Percentiles rank a stretch among this genome's conserved stretches.
Evolutionary conservation across 1,140 invertebrate species (phyloP).

Genomic region (Ips nitidus): DNA sequence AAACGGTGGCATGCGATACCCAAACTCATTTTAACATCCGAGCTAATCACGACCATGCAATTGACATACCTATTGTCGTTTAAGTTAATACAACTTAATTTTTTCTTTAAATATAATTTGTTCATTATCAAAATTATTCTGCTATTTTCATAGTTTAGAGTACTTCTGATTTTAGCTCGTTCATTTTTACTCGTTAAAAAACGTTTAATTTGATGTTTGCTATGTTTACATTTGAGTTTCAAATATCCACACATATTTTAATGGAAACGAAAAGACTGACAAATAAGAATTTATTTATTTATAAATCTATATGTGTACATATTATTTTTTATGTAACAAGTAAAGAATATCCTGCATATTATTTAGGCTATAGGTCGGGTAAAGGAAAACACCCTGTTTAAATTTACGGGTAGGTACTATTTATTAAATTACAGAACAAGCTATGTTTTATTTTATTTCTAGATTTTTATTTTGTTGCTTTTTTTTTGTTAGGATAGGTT

Average conservation of each 20-base stretch:
- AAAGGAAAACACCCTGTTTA: conserved; percentile 37
- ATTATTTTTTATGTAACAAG: conserved; percentile 13
- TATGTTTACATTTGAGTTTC: too few species aligned
- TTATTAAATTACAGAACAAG: conserved; percentile 6
- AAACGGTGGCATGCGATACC: conserved; percentile 4
- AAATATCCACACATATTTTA: conserved; percentile 33
- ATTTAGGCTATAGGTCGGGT: conserved; percentile 35
- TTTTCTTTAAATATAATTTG: too few species aligned
- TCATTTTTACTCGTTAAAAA: too few species aligned
- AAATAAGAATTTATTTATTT: conserved; percentile 37
- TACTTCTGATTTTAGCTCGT: too few species aligned
- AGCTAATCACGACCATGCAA: conserved; percentile 22
- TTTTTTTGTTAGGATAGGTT: conserved; percentile 18
- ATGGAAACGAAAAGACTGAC: conserved; percentile 39
- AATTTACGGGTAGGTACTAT: conserved; percentile 32
- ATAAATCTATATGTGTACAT: conserved; percentile 13
- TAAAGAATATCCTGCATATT: conserved; percentile 37
- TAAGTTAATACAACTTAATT: conserved; percentile 3
- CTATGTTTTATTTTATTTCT: conserved; percentile 14
- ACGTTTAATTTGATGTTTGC: too few species aligned
- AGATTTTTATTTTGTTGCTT: conserved; percentile 16
- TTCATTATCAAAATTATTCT: too few species aligned
- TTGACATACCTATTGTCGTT: conserved; percentile 27
- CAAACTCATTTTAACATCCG: conserved; percentile 24
- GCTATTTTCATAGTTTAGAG: too few species aligned